A percentile compares a stretch with the other conserved stretches of the same genome.
These are phyloP conservation scores for Cryptoleucopteryx plumbea DNA, from an alignment of 2,113 vertebrate genomes.

Conservation along the genomic window DNA sequence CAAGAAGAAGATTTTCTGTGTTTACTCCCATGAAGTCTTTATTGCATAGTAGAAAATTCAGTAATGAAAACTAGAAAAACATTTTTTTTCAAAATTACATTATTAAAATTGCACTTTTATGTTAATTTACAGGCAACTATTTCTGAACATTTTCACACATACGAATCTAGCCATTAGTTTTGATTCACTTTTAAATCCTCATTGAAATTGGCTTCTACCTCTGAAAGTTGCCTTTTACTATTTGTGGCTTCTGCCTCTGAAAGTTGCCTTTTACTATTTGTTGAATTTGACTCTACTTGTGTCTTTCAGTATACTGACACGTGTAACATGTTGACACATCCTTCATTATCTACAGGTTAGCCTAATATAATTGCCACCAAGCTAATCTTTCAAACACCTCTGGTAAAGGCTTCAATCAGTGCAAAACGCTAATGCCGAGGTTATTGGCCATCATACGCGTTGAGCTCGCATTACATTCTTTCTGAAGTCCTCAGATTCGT, in stretches of 20 bases:
- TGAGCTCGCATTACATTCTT: neutral
- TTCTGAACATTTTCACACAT: neutral
- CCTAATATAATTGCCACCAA: neutral
- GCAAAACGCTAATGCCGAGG: neutral
- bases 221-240: neutral
- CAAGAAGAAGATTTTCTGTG: neutral
- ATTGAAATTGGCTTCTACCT: neutral
- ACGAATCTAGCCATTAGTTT: neutral
- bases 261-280: neutral
- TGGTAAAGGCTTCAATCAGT: conserved; percentile 8
- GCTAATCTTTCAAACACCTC: conserved; percentile 21
- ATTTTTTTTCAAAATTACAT: neutral
- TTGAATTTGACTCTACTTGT: neutral
- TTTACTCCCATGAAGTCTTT: conserved; percentile 17
- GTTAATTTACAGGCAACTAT: neutral
- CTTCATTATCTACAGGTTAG: conserved; percentile 32
- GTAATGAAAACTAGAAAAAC: conserved; percentile 43
- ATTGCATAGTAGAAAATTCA: conserved; percentile 13
- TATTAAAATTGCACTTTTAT: neutral
- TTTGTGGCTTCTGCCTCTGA: neutral
- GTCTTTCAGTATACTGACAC: neutral
- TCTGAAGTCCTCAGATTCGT: conserved; percentile 19
- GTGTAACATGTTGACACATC: neutral
- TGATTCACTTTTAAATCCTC: neutral
- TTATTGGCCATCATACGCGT: neutral